phyloP scores from a whole-genome alignment of 2,888 invertebrate species.

The Morpho helenor region DNA sequence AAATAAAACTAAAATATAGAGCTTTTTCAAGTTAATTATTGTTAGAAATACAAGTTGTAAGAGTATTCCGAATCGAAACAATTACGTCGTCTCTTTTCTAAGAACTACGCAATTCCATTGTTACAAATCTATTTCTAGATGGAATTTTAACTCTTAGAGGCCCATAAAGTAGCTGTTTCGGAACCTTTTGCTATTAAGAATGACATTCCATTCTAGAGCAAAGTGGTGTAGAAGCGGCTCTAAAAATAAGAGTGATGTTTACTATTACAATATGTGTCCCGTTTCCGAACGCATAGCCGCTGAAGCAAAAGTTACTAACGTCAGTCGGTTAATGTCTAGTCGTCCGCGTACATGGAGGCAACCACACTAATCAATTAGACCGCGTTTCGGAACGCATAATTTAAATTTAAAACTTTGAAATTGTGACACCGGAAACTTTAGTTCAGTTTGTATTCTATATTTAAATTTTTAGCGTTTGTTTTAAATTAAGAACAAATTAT shows the following conservation, averaged over 20 bases:
- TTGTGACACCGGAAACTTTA: slow-evolving; percentile 7
- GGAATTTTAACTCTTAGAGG: slow-evolving; percentile 21
- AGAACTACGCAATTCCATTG: slow-evolving; percentile 15
- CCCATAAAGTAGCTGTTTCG: slow-evolving; percentile 28
- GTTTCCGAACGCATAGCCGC: slow-evolving; percentile 37
- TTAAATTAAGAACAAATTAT: slow-evolving; percentile 9
- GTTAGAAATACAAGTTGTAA: too few relatives aligned
- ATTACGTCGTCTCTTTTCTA: background rate
- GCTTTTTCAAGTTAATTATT: too few relatives aligned
- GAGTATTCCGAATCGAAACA: too few relatives aligned
- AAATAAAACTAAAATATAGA: too few relatives aligned
- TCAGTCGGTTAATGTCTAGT: slow-evolving; percentile 38
- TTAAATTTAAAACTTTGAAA: slow-evolving; percentile 26
- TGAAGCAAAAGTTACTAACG: slow-evolving; percentile 35
- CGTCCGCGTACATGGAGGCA: slow-evolving; percentile 32
- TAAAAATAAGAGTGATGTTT: slow-evolving; percentile 51
- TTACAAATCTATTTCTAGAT: slow-evolving; percentile 21
- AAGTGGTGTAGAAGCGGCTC: slow-evolving; percentile 34
- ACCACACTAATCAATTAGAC: slow-evolving; percentile 35
- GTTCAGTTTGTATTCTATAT: slow-evolving; percentile 6
- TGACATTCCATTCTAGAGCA: slow-evolving; percentile 35
- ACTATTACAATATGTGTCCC: slow-evolving; percentile 35
- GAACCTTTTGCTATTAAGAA: slow-evolving; percentile 30
- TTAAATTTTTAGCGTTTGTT: slow-evolving; percentile 6
- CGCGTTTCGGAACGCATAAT: slow-evolving; percentile 31